These are phyloP conservation scores for Sinotaia quadrata DNA, from an alignment of 2,888 invertebrate species.

Conservation along the genomic window DNA sequence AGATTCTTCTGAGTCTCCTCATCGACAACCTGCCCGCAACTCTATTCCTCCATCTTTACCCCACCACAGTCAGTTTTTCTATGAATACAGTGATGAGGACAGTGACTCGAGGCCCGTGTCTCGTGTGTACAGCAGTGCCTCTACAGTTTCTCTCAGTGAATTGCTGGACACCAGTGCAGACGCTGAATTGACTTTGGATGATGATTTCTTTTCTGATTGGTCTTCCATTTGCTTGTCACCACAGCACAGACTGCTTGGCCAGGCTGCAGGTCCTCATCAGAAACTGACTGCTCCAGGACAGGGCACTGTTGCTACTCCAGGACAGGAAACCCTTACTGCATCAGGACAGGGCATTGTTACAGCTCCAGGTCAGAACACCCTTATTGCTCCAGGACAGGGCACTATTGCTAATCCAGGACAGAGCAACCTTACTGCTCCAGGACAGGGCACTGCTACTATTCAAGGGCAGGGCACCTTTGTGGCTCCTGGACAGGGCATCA, in stretches of 20 bases:
- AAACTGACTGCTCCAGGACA: slow-evolving; percentile 23
- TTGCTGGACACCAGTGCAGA: slow-evolving; percentile 60
- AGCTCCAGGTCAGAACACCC: not conserved
- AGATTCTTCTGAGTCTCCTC: slow-evolving; percentile 8
- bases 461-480: not conserved
- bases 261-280: slow-evolving; percentile 1
- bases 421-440: not conserved
- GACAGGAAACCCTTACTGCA: not conserved
- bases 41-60: slow-evolving; percentile 27
- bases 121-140: slow-evolving; percentile 58
- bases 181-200: slow-evolving; percentile 51
- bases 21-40: slow-evolving; percentile 11
- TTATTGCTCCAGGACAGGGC: not conserved
- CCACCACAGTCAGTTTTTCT: slow-evolving; percentile 52
- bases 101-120: slow-evolving; percentile 58
- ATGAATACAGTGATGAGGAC: slow-evolving; percentile 65
- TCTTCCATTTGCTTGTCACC: slow-evolving; percentile 41
- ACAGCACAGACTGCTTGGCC: slow-evolving; percentile 14
- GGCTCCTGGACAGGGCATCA: not conserved
- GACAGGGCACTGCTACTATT: slow-evolving; percentile 19
- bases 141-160: slow-evolving; percentile 67
- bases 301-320: slow-evolving; percentile 20
- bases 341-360: not conserved
- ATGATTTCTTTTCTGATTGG: slow-evolving; percentile 56
- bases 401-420: not conserved